These are phyloP conservation scores for Crypturellus undulatus DNA, from an alignment of 2,113 vertebrate genomes.

Conservation along the genomic window DNA sequence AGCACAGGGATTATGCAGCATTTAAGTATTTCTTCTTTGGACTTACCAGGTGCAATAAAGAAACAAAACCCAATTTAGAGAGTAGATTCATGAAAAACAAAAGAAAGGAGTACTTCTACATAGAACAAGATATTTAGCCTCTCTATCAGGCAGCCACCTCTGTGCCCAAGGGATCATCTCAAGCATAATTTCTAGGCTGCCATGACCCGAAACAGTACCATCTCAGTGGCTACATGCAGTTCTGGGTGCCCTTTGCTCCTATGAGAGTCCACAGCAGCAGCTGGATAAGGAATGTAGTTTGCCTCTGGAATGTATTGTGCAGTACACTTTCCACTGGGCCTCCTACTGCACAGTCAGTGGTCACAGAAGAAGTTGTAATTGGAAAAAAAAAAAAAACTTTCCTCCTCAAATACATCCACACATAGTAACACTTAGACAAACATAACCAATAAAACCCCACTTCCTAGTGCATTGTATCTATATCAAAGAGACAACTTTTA, in stretches of 20 bases:
- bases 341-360: not conserved
- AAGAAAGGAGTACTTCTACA: not conserved
- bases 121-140: not conserved
- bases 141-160: not conserved
- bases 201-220: not conserved
- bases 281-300: not conserved
- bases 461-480: not conserved
- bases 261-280: not conserved
- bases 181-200: no score
- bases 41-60: not conserved
- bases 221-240: not conserved
- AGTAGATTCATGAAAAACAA: not conserved
- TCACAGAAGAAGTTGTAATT: not conserved
- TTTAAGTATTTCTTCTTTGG: not conserved
- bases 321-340: not conserved
- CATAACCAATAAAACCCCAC: not conserved
- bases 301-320: not conserved
- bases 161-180: not conserved
- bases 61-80: not conserved
- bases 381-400: not conserved
- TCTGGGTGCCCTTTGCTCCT: not conserved
- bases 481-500: not conserved
- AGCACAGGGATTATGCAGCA: not conserved
- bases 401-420: not conserved
- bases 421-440: not conserved